Base-by-base conservation (phyloP, 2,113 vertebrate genomes). In the Thunnus maccoyii region DNA sequence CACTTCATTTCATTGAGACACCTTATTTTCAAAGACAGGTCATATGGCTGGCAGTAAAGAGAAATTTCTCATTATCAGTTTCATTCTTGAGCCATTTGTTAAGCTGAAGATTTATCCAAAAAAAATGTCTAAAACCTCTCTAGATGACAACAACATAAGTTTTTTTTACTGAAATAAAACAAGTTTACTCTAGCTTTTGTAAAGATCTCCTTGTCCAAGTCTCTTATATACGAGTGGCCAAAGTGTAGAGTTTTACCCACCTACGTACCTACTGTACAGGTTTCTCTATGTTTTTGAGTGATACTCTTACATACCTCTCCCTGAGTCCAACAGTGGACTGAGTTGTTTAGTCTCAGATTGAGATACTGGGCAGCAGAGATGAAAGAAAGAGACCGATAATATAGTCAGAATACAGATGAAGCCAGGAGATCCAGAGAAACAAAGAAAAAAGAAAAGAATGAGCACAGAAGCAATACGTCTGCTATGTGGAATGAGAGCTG, bases 291-390 rank as follows among this genome's bases (percentile, higher is more conserved):
- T 30, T 44, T 25, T 58, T n/a, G 11, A 73, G 25, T 20, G 18
- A 61, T 4, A 25, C 30, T 61, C 14, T 65, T 69, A 87, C 89
- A 25, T 89, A 93, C 92, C 92, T 92, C 81, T 90, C 65, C 79
- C 81, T 15, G 88, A 82, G 81, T 90, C 89, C 85, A 89, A 67
- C 58, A 79, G 76, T 15, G 88, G 90, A 73, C 87, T 93, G 70
- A 78, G 78, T 4, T 75, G 91, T 69, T 92, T 93, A 16, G 79
- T 68, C 66, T 92, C 90, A 85, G 87, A 54, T 1, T 80, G 85
- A 88, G 87, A 85, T 6, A 82, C 92, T 93, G 87, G 12, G 17
- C 73, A 82, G 79, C 83, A 79, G 50, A 87, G 30, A 75, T 22
- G 82, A 84, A 78, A 79, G 27, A 41, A 41, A 41, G 36, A 41